Evolutionary conservation across 1,140 invertebrate species (phyloP).

Genomic region (Amphibalanus amphitrite): DNA sequence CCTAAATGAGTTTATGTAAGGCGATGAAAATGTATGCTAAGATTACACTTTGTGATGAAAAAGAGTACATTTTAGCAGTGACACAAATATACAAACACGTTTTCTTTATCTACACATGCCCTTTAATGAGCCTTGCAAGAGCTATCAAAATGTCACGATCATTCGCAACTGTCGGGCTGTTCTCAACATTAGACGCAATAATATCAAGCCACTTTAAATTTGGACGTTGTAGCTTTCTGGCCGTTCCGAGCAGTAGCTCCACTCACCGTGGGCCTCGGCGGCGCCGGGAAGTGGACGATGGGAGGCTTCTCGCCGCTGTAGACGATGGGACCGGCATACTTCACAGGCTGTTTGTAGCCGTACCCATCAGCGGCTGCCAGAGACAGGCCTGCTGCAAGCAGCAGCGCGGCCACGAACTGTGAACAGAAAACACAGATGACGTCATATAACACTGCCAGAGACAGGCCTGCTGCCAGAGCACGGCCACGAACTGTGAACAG

Average conservation of each 20-base stretch:
- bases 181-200: neutral
- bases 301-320: slow-evolving; percentile 30
- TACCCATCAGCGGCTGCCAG: slow-evolving; percentile 2
- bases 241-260: no score
- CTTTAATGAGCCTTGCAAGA: no score
- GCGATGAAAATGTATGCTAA: no score
- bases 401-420: neutral
- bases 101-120: no score
- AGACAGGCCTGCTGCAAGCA: neutral
- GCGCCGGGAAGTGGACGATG: slow-evolving; percentile 28
- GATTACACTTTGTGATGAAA: no score
- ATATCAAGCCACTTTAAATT: neutral
- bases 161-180: slow-evolving; percentile 7
- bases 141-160: no score
- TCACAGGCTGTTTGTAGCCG: slow-evolving; percentile 20
- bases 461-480: neutral
- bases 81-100: no score
- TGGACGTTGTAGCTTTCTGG: no score
- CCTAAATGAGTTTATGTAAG: no score
- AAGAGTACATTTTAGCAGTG: no score
- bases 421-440: neutral
- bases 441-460: neutral
- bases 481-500: neutral
- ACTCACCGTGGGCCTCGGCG: slow-evolving; percentile 19
- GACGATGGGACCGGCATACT: slow-evolving; percentile 29